Evolutionary conservation across 2,113 vertebrate genomes (phyloP), one percentile per base, ranked within the genome.

Genomic region (Gnathonemus longibarbis): DNA sequence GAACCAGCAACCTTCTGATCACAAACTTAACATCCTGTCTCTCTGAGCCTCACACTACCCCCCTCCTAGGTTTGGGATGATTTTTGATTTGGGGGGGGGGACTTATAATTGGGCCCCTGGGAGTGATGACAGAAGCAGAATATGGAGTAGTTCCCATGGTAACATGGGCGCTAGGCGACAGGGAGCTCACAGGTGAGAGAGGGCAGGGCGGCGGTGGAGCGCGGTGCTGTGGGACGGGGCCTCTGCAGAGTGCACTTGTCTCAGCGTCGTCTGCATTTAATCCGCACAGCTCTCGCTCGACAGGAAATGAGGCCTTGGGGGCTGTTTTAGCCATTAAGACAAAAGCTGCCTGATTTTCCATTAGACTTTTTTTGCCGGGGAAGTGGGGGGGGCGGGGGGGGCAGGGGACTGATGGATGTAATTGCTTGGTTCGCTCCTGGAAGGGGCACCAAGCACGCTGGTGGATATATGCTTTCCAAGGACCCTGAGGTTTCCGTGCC

Each of bases 291-390:
- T 58, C 87, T 88, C 87, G 39, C 31, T 66, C 35, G 9, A 39
- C 49, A 88, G 53, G 52, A 45, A 58, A 88, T 88, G 39, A 88
- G 49, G 5, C 11, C 56, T 35, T 1, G 15, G 49, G 83, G 48
- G 49, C 88, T 90, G 88, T 88, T 88, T 86, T 89, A 89, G 86
- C 89, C 15, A 52, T 91, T 88, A 88, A 70, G 46, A 80, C 88
- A 86, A 83, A 90, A 92, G 52, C 74, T 90, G 50, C 89, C 83
- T 83, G 17, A 87, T 87, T 84, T 88, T 91, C 58, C 88, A 62
- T 88, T 21, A 87, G 46, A 39, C 45, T 21, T 19, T 85, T 87
- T 87, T 53, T 35, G 27, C 27, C 85, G 8, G 4, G 6, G 74
- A 88, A 27, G 58, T n/a, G 58, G 9, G 3, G 62, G 58, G 39